Percentiles rank a stretch among this genome's conserved stretches.
phyloP scores from a whole-genome alignment of 2,888 invertebrate genomes.

The Andrena chrysosceles region DNA sequence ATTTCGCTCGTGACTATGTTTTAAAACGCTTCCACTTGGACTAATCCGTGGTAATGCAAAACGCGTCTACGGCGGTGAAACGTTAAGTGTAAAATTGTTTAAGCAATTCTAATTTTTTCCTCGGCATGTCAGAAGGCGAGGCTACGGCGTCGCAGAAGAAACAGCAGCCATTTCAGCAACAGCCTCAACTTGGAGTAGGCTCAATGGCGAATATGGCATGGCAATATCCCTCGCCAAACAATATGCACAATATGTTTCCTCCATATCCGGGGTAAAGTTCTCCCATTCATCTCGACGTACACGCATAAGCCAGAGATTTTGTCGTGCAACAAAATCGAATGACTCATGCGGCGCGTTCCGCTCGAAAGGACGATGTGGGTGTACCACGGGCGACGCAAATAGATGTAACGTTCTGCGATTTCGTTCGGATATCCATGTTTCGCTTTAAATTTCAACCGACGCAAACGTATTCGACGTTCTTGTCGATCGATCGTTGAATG shows the following conservation, averaged over 20 bases:
- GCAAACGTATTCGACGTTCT: neutral
- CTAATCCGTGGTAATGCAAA: slow-evolving; percentile 52
- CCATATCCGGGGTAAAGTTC: slow-evolving; percentile 81
- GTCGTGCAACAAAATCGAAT: neutral
- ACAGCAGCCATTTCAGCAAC: slow-evolving; percentile 80
- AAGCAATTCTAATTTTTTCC: slow-evolving; percentile 62
- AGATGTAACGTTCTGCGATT: neutral
- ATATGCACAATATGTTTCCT: slow-evolving; percentile 81
- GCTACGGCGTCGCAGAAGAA: slow-evolving; percentile 82
- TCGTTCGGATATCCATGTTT: neutral
- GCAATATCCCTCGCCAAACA: slow-evolving; percentile 83
- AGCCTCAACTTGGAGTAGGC: slow-evolving; percentile 68
- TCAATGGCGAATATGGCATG: slow-evolving; percentile 84
- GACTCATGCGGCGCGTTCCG: neutral
- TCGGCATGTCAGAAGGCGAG: slow-evolving; percentile 83
- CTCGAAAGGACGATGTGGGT: neutral
- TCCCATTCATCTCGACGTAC: neutral
- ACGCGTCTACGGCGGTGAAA: slow-evolving; percentile 46
- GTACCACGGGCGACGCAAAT: slow-evolving; percentile 1
- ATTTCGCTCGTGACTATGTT: slow-evolving; percentile 15
- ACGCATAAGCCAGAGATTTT: neutral
- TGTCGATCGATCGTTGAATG: neutral
- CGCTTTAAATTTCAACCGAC: neutral
- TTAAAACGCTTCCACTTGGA: slow-evolving; percentile 26
- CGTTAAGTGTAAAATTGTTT: slow-evolving; percentile 50